phyloP scores from a whole-genome alignment of 2,888 invertebrate genomes.

The Corythucha ciliata region DNA sequence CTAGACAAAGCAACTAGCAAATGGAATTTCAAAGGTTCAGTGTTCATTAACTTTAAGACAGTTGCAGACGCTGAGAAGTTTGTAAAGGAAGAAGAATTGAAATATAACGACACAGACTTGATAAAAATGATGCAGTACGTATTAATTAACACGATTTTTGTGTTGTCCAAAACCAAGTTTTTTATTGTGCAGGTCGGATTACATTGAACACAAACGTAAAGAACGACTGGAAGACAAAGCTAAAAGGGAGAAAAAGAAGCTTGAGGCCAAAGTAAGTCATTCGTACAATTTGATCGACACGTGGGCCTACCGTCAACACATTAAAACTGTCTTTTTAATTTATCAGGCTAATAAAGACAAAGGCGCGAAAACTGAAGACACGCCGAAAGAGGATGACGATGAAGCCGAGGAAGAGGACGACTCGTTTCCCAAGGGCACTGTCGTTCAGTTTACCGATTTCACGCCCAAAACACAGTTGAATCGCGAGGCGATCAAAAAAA shows the following conservation, averaged over 20 bases:
- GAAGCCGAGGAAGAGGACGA: slow-evolving; percentile 35
- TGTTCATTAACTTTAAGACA: slow-evolving; percentile 77
- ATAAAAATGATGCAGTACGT: slow-evolving; percentile 58
- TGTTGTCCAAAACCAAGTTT: no score
- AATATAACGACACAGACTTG: slow-evolving; percentile 57
- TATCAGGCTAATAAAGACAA: slow-evolving; percentile 38
- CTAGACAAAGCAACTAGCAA: slow-evolving; percentile 55
- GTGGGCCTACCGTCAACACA: neutral
- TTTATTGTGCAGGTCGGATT: slow-evolving; percentile 38
- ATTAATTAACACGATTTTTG: slow-evolving; percentile 5
- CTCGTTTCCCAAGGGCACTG: slow-evolving; percentile 58
- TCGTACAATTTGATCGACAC: no score
- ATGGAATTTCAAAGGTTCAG: slow-evolving; percentile 78
- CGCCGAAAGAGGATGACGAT: slow-evolving; percentile 36
- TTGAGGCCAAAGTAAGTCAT: no score
- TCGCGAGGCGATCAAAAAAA: slow-evolving; percentile 65
- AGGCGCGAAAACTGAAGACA: slow-evolving; percentile 17
- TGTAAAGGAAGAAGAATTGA: slow-evolving; percentile 55
- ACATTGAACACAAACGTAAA: slow-evolving; percentile 56
- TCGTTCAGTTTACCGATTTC: slow-evolving; percentile 59
- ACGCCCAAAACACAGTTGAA: slow-evolving; percentile 47
- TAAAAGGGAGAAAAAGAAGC: slow-evolving; percentile 43
- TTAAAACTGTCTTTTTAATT: slow-evolving; percentile 21
- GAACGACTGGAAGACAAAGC: slow-evolving; percentile 47
- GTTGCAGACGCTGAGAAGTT: slow-evolving; percentile 73